Evolutionary conservation across 1,140 invertebrate genomes (phyloP).

Genomic region (Chelonus insularis): DNA sequence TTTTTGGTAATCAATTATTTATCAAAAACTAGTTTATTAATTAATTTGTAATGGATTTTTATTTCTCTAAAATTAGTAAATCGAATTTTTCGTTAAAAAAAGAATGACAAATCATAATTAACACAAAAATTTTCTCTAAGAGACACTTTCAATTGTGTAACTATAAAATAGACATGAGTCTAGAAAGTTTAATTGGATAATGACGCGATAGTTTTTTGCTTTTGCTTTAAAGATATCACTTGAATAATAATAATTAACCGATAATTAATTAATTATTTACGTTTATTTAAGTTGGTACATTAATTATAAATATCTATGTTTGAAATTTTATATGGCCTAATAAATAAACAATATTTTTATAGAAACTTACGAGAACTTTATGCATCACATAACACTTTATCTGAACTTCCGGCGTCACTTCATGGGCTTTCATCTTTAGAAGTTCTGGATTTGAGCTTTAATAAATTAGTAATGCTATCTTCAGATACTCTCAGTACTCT

Average conservation of each 20-base stretch:
- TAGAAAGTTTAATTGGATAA: conserved; percentile 26
- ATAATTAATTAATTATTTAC: no score
- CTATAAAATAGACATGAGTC: conserved; percentile 9
- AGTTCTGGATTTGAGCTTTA: conserved; percentile 77
- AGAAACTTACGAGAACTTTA: conserved; percentile 73
- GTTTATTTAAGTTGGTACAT: no score
- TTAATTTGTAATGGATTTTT: conserved; percentile 8
- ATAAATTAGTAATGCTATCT: conserved; percentile 73
- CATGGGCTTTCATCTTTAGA: conserved; percentile 69
- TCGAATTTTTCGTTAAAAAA: neutral
- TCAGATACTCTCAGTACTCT: conserved; percentile 70
- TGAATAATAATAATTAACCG: no score
- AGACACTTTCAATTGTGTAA: conserved; percentile 18
- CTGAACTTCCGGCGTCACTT: conserved; percentile 71
- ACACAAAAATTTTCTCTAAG: neutral
- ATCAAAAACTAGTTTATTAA: neutral
- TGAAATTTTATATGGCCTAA: neutral
- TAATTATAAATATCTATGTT: neutral
- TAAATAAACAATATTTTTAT: conserved; percentile 31
- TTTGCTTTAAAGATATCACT: conserved; percentile 5
- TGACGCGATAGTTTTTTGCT: conserved; percentile 1
- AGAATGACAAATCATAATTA: neutral
- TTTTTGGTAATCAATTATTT: neutral
- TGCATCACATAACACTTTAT: conserved; percentile 77
- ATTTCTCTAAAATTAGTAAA: no score